Conservation (phyloP, 2,888 invertebrate genomes). For the Catocala nupta region DNA sequence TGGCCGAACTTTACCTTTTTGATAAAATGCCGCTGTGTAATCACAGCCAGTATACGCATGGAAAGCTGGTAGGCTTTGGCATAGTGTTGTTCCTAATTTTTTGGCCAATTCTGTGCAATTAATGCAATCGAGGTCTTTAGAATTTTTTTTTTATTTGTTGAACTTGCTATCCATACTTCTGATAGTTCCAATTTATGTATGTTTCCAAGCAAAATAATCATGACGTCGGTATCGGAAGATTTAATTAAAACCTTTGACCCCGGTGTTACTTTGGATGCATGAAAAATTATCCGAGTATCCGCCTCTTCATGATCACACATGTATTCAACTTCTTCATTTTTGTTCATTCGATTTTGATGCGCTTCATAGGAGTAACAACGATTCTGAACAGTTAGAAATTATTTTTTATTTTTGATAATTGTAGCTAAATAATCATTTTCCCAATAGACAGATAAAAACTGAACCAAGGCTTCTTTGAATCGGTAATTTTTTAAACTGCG, state of each 20-base stretch:
- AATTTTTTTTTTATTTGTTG: too few species aligned
- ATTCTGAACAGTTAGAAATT: slow-evolving; percentile 34
- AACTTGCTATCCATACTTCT: too few species aligned
- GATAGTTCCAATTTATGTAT: slow-evolving; percentile 29
- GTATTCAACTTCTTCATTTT: slow-evolving; percentile 42
- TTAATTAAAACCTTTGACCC: slow-evolving; percentile 48
- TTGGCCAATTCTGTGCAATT: too few species aligned
- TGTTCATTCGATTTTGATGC: slow-evolving; percentile 16
- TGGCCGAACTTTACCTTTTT: too few species aligned
- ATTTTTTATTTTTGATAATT: too few species aligned
- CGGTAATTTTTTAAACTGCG: slow-evolving; percentile 47
- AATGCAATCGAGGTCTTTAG: too few species aligned
- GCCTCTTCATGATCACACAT: slow-evolving; percentile 53
- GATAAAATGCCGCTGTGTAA: too few species aligned
- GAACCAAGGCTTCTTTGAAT: slow-evolving; percentile 52
- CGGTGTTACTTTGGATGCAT: slow-evolving; percentile 33
- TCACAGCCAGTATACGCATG: too few species aligned
- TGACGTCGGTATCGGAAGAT: slow-evolving; percentile 49
- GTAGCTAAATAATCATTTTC: slow-evolving; percentile 24
- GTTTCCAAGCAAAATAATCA: slow-evolving; percentile 49
- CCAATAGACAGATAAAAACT: slow-evolving; percentile 46
- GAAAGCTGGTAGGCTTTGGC: too few species aligned
- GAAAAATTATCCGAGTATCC: slow-evolving; percentile 25
- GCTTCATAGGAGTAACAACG: slow-evolving; percentile 33
- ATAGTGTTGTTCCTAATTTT: too few species aligned